Percentiles rank a stretch among this genome's conserved stretches.
Evolutionary conservation across 2,888 invertebrate genomes (phyloP).

Genomic region (Tipula confusa): DNA sequence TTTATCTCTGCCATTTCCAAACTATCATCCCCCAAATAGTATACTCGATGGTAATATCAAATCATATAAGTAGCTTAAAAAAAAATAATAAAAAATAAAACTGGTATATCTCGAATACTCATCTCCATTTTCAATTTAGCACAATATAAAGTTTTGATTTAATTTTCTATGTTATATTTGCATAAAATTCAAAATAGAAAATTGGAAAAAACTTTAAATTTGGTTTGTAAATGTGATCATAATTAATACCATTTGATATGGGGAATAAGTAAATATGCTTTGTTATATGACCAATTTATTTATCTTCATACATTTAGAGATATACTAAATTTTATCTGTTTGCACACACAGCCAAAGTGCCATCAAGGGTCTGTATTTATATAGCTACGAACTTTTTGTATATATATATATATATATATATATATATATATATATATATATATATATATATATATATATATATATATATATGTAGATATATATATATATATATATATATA

Average conservation of each 20-base stretch:
- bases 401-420: too few relatives aligned
- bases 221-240: background rate
- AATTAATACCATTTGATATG: background rate
- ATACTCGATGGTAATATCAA: background rate
- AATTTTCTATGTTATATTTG: background rate
- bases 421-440: too few relatives aligned
- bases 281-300: background rate
- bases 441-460: too few relatives aligned
- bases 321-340: background rate
- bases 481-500: background rate
- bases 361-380: background rate
- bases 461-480: too few relatives aligned
- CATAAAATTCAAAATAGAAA: background rate
- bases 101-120: background rate
- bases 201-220: background rate
- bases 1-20: background rate
- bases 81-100: too few relatives aligned
- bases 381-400: too few relatives aligned
- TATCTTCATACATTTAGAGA: background rate
- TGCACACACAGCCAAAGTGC: background rate
- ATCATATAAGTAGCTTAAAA: background rate
- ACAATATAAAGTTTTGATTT: background rate
- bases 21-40: background rate
- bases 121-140: background rate
- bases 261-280: background rate